Base-by-base conservation (phyloP, 2,888 invertebrate genomes). In the Steinernema scapterisci region DNA sequence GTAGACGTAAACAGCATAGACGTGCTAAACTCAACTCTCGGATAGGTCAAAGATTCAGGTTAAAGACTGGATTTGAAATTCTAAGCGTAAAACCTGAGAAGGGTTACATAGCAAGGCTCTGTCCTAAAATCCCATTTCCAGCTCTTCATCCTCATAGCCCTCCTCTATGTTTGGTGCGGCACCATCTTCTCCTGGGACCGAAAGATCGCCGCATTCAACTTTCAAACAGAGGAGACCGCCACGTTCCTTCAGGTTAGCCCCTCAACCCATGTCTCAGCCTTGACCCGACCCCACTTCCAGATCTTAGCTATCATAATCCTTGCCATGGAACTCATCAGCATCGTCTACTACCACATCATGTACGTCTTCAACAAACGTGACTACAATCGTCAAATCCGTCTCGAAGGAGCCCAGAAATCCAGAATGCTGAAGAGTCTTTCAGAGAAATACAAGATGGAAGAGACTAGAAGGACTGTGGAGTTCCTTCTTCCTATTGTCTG, bases 271-370 rank as follows among this genome's bases (percentile, higher is more conserved):
- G 5, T 16, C 6, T 9, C 16, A 5, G 6, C 16, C n/a, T 16
- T 48, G 5, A 19, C n/a, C 19, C 48, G 16, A 48, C n/a, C n/a
- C 48, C 16, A 6, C 19, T 16, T n/a, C n/a, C n/a, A n/a, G n/a
- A n/a, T n/a, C n/a, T n/a, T n/a, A n/a, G 54, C 54, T 5, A 25
- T 25, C 27, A 6, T 54, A 6, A 54, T 54, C 25, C 25, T 54
- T 11, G 54, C 23, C 2, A 13, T 21, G 21, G 54, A 54, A 25
- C 54, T 54, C 3, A 27, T 27, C 6, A 54, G 54, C 25, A 54
- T 54, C 27, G 13, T 54, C 54, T 54, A 54, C 54, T 54, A 54
- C 54, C 54, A 54, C 54, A 16, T 23, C 23, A 54, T 54, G 54
- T 54, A 54, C 54, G 25, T 54, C 27, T 21, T 19, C 23, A 54